These are phyloP conservation scores for Pterocles orientalis DNA, from an alignment of 2,113 vertebrate genomes.

Conservation along the genomic window DNA sequence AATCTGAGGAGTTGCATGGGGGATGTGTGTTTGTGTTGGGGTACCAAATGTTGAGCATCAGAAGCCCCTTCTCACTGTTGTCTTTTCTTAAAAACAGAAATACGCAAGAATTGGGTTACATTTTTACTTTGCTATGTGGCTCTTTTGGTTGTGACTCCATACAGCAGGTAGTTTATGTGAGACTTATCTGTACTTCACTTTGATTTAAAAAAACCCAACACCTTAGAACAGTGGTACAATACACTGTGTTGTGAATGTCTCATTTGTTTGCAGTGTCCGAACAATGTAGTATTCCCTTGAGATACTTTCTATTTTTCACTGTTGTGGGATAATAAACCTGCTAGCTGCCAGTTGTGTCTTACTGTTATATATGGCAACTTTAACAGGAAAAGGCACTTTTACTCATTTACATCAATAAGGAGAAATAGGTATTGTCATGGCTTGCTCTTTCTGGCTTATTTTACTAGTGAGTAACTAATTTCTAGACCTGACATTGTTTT, in stretches of 20 bases:
- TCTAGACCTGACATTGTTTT: not conserved
- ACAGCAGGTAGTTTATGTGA: not conserved
- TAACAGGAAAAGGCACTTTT: conserved; percentile 46
- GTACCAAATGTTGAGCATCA: not conserved
- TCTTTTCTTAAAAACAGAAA: not conserved
- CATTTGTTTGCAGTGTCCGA: conserved; percentile 65
- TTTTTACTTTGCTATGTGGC: not conserved
- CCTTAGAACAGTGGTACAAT: not conserved
- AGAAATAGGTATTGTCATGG: not conserved
- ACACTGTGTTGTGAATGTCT: conserved; percentile 60
- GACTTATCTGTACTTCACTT: conserved; percentile 18
- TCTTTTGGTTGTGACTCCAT: not conserved
- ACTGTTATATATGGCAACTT: not conserved
- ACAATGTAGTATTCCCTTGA: conserved; percentile 64
- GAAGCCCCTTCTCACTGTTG: not conserved
- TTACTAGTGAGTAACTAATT: not conserved
- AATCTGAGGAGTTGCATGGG: not conserved
- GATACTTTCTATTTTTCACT: conserved; percentile 65
- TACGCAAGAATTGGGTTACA: not conserved
- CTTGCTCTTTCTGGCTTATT: not conserved
- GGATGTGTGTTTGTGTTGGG: not conserved
- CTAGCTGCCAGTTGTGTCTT: conserved; percentile 29
- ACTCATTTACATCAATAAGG: conserved; percentile 1
- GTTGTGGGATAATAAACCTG: conserved; percentile 43
- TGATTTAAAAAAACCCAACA: not conserved